Conservation (phyloP, 2,113 vertebrate genomes). For the Vidua macroura region DNA sequence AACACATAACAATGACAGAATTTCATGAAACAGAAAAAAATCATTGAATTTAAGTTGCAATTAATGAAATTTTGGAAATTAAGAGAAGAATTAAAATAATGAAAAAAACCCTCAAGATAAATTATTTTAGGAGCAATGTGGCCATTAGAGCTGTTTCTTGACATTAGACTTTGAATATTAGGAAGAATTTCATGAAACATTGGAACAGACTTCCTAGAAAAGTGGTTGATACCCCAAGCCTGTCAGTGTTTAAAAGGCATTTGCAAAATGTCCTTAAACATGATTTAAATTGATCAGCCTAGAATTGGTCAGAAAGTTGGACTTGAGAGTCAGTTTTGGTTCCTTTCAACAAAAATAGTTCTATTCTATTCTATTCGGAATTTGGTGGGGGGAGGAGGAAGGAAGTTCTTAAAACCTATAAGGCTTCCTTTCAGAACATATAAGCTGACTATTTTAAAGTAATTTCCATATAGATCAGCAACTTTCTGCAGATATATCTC, state of each 20-base stretch:
- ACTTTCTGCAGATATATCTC: not conserved
- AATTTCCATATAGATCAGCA: not conserved
- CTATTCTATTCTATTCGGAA: not conserved
- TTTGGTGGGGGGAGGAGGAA: rapidly evolving
- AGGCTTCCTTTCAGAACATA: not conserved
- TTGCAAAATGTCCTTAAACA: not conserved
- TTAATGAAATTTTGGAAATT: not conserved
- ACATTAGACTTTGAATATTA: not conserved
- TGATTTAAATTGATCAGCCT: not conserved
- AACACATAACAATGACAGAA: not conserved
- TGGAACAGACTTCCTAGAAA: not conserved
- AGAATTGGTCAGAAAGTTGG: not conserved
- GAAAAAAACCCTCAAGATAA: rapidly evolving
- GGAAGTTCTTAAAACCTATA: not conserved
- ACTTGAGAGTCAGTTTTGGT: not conserved
- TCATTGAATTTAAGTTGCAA: not conserved
- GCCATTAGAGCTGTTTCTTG: not conserved
- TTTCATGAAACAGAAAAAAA: not conserved
- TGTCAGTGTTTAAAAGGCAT: not conserved
- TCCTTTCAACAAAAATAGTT: not conserved
- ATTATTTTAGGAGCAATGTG: not conserved
- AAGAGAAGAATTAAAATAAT: not conserved
- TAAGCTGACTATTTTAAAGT: not conserved
- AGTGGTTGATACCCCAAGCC: not conserved
- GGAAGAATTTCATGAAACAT: not conserved